Conservation (phyloP, 2,113 vertebrate species). For the Paralichthys olivaceus region DNA sequence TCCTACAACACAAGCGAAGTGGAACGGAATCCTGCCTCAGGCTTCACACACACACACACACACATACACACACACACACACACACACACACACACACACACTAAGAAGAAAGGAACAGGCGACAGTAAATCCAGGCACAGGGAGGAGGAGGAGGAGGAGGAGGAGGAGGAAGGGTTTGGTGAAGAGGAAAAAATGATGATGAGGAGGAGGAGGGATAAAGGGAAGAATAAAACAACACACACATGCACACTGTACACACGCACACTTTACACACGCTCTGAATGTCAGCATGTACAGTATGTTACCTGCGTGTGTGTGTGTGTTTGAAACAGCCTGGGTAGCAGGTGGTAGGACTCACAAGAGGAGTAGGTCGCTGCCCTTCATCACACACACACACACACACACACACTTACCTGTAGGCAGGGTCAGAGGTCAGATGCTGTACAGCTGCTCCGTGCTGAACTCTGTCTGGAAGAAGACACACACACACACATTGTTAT, state of each 20-base stretch:
- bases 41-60: conserved; percentile 40
- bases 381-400: conserved; percentile 24
- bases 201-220: conserved; percentile 30
- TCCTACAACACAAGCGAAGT: conserved; percentile 67
- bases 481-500: conserved; percentile 21
- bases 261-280: conserved; percentile 4
- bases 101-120: conserved; percentile 30
- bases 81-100: conserved; percentile 34
- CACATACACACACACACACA: conserved; percentile 41
- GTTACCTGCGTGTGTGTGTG: conserved; percentile 18
- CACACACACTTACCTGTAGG: conserved; percentile 47
- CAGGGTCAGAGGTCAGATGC: conserved; percentile 55
- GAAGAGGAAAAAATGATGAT: conserved; percentile 25
- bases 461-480: conserved; percentile 32
- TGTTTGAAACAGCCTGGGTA: conserved; percentile 20
- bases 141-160: conserved; percentile 1
- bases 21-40: conserved; percentile 69
- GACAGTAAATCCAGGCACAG: conserved; percentile 39
- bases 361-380: conserved; percentile 30
- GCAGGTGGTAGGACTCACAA: conserved; percentile 59
- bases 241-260: background rate
- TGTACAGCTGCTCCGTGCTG: conserved; percentile 64
- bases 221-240: conserved; percentile 1
- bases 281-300: background rate
- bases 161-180: conserved; percentile 7